phyloP scores from a whole-genome alignment of 1,140 invertebrate species.

The Lithobius niger region DNA sequence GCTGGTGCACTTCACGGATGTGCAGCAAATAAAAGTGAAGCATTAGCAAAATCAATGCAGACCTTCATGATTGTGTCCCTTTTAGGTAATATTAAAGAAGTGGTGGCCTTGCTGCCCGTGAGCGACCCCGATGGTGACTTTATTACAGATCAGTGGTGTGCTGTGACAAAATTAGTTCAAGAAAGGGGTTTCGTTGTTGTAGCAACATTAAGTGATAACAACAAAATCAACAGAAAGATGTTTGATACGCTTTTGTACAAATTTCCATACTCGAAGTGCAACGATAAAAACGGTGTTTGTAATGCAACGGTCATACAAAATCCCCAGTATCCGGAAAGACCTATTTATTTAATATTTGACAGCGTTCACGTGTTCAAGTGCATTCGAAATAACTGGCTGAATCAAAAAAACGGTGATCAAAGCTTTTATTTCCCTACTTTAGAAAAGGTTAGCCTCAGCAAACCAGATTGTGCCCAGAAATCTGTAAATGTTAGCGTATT shows the following conservation, averaged over 20 bases:
- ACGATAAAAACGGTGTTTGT: too few relatives aligned
- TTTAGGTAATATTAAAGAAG: neutral
- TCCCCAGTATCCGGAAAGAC: neutral
- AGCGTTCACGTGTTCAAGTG: too few relatives aligned
- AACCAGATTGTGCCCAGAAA: too few relatives aligned
- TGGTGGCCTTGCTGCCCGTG: neutral
- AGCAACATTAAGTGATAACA: neutral
- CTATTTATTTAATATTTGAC: conserved; percentile 4
- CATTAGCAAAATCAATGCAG: neutral
- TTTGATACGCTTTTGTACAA: neutral
- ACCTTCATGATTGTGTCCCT: neutral
- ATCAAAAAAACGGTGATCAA: conserved; percentile 1
- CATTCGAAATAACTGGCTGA: conserved; percentile 9
- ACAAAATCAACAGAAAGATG: neutral
- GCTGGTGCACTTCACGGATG: neutral
- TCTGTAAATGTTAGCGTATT: too few relatives aligned
- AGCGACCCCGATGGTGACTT: neutral
- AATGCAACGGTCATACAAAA: too few relatives aligned
- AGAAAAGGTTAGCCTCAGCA: neutral
- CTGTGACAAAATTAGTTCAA: too few relatives aligned
- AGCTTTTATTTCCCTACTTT: neutral
- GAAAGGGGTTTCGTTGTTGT: too few relatives aligned
- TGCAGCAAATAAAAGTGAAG: neutral
- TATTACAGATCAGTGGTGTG: neutral
- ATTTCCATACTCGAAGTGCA: neutral